Base-by-base conservation (phyloP, 2,113 vertebrate genomes). In the Heloderma charlesbogerti region DNA sequence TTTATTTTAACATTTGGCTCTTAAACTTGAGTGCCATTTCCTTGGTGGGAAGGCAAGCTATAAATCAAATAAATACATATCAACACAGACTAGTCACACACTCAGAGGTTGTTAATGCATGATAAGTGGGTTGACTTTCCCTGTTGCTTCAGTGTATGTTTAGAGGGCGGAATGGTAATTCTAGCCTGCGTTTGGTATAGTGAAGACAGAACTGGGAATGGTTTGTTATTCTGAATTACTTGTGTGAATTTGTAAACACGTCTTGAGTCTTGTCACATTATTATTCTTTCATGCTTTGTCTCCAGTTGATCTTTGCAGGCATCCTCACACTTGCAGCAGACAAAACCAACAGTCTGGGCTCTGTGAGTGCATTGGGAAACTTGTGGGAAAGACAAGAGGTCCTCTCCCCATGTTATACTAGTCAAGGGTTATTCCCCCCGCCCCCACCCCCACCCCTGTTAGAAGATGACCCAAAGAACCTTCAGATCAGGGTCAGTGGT, bases 291-390 rank as follows among this genome's bases (percentile, higher is more conserved):
- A 63, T 60, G 54, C n/a, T 34, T 83, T 71, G 27, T 25, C 27
- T 83, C 37, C 71, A 89, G 88, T n/a, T 89, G 81, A 60, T 84
- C 15, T n/a, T 77, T 29, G 81, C 81, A 8, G 88, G 40, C 20
- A 63, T 84, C 29, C 71, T 89, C 71, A 66, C 69, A 57, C 88
- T 77, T 34, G 88, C 40, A 27, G 88, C 88, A 89, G 54, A 84
- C 71, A 89, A 60, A 84, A 20, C 54, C 71, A 60, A 63, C 40
- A 66, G 71, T 51, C 37, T 84, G 54, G 31, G 16, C 31, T 57
- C 84, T 81, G 54, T 84, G 20, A 90, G 81, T 90, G 25, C 10
- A 20, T 40, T 71, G 27, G 6, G 16, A 77, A 29, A 13, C 31
- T 20, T 88, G 60, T 43, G 12, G 31, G 16, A 43, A 60, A 60